Conservation (phyloP, 2,888 invertebrate species). For the Dasypogon diadema region DNA sequence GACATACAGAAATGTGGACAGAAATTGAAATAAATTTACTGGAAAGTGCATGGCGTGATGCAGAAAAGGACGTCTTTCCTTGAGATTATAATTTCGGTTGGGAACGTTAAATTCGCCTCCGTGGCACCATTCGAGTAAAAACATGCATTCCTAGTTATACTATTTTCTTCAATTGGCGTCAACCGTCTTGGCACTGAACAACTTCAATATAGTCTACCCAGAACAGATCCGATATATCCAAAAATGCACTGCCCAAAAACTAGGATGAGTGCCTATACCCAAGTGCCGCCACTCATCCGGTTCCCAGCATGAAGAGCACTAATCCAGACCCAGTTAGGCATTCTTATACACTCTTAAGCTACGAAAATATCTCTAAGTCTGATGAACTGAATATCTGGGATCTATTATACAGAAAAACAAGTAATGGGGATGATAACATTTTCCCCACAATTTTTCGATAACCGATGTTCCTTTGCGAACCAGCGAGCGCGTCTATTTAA, state of each 20-base stretch:
- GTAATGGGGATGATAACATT: no score
- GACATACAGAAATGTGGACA: no score
- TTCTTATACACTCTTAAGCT: background rate
- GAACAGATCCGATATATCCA: background rate
- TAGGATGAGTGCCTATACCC: background rate
- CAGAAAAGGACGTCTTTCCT: background rate
- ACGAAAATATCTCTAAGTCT: background rate
- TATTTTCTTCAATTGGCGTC: conserved; percentile 17
- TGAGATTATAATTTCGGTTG: background rate
- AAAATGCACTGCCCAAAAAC: background rate
- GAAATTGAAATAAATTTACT: no score
- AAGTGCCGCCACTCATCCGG: background rate
- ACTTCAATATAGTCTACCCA: background rate
- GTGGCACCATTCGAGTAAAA: background rate
- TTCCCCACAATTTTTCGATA: no score
- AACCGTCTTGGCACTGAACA: background rate
- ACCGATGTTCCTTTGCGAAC: no score
- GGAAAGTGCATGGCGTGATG: no score
- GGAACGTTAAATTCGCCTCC: background rate
- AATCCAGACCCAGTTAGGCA: background rate
- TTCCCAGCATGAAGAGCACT: background rate
- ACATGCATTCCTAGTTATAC: background rate
- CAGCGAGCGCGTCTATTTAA: background rate
- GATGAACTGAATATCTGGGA: no score
- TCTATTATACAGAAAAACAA: no score